These are phyloP conservation scores for Auanema sp. DNA, from an alignment of 2,888 invertebrate species.

Conservation along the genomic window DNA sequence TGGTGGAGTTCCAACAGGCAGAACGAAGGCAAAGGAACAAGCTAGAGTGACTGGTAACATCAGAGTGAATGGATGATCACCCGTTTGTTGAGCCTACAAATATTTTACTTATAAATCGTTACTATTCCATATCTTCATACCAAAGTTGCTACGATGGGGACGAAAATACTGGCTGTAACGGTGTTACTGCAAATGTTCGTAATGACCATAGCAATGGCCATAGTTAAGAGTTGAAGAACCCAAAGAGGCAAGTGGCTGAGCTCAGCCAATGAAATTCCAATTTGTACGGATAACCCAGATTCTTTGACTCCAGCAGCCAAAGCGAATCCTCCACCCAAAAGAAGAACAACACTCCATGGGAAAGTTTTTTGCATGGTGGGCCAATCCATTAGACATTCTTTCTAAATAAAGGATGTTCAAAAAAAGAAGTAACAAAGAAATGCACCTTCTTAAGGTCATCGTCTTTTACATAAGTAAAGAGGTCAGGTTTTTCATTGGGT, in stretches of 20 bases:
- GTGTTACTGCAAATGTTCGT: slow-evolving; percentile 90
- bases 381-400: slow-evolving; percentile 68
- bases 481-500: slow-evolving; percentile 74
- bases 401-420: slow-evolving; percentile 45
- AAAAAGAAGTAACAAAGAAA: slow-evolving; percentile 7
- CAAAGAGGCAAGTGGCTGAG: slow-evolving; percentile 74
- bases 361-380: slow-evolving; percentile 52
- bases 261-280: slow-evolving; percentile 76
- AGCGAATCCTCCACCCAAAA: slow-evolving; percentile 62
- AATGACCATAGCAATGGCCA: slow-evolving; percentile 78
- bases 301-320: slow-evolving; percentile 64
- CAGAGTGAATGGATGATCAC: slow-evolving; percentile 42
- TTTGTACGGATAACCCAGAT: slow-evolving; percentile 78
- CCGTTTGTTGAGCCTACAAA: slow-evolving; percentile 49
- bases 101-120: not conserved
- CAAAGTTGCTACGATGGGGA: slow-evolving; percentile 76
- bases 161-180: slow-evolving; percentile 78
- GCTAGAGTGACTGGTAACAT: slow-evolving; percentile 72
- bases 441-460: slow-evolving; percentile 38
- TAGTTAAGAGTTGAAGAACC: slow-evolving; percentile 75
- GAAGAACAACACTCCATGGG: slow-evolving; percentile 59
- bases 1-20: slow-evolving; percentile 80
- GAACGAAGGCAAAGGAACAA: slow-evolving; percentile 66
- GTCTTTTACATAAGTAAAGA: slow-evolving; percentile 34
- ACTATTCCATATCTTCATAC: slow-evolving; percentile 42